Conservation (phyloP, 2,888 invertebrate species). For the Rotaria macrura region DNA sequence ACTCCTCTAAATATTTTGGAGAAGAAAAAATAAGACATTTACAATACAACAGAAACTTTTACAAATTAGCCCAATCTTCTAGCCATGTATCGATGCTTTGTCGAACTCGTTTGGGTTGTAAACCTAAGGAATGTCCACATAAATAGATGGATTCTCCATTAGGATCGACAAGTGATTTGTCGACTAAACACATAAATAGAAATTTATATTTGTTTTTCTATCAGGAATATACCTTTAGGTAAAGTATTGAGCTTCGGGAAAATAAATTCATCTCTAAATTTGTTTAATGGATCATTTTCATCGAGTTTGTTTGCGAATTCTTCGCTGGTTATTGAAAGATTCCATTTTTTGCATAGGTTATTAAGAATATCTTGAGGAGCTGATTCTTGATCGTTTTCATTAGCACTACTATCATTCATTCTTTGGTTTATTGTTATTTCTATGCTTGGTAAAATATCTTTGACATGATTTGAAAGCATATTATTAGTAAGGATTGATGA, state of each 20-base stretch:
- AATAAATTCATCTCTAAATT: slow-evolving; percentile 46
- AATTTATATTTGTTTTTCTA: not conserved
- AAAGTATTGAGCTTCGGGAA: slow-evolving; percentile 50
- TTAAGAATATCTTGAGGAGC: not conserved
- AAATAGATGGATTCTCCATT: slow-evolving; percentile 54
- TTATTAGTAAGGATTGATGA: not conserved
- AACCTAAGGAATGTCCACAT: slow-evolving; percentile 56
- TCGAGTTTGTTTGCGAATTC: slow-evolving; percentile 49
- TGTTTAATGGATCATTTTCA: slow-evolving; percentile 43
- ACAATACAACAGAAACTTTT: slow-evolving; percentile 37
- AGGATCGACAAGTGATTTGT: slow-evolving; percentile 36
- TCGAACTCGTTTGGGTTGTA: slow-evolving; percentile 53
- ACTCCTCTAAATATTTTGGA: slow-evolving; percentile 37
- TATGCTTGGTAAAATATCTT: not conserved
- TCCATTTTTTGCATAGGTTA: slow-evolving; percentile 11
- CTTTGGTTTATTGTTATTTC: not conserved
- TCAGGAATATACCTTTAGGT: slow-evolving; percentile 42
- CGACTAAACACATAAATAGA: slow-evolving; percentile 39
- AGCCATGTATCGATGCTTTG: slow-evolving; percentile 49
- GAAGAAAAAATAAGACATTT: not conserved
- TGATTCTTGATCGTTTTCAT: not conserved
- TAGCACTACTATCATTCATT: not conserved
- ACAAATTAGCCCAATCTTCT: slow-evolving; percentile 54
- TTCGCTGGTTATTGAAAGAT: slow-evolving; percentile 26
- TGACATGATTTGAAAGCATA: not conserved